Evolutionary conservation across 2,888 invertebrate species (phyloP), one percentile per base, ranked within the genome.

Genomic region (Periphyllus acericola): DNA sequence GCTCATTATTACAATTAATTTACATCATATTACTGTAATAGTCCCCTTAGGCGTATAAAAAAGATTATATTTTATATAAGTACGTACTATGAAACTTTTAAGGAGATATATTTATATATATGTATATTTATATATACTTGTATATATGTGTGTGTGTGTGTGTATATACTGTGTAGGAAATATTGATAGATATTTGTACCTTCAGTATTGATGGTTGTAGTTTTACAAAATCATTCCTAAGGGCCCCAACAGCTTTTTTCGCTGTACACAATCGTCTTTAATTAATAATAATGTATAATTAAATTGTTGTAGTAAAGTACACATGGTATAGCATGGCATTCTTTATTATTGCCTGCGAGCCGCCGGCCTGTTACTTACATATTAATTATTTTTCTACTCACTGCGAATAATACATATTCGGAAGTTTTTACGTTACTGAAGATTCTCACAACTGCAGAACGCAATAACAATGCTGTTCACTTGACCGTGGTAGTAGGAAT

Each of bases 401-500:
- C n/a, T 29, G 40, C 60, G 32, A 83, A 83, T 83, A 55, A 83
- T 74, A 60, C 29, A 60, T 11, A 29, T 75, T 83, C 60, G 60
- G 60, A 83, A 60, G 25, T 66, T 32, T 75, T 32, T 76, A 46
- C 75, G 75, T 83, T 75, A 75, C 60, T 29, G 83, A 83, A 83
- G 75, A 83, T 83, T 83, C 83, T 83, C 83, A 83, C 75, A 60
- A 83, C 21, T 34, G 71, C 14, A 21, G 4, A 40, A 60, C 60
- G 21, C 66, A 81, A 1, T 29, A 66, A 29, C 80, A 80, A 80
- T 17, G 78, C 17, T 60, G 81, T 87, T 74, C 87, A 66, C 74
- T 80, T 81, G 81, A 87, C 87, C 87, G 87, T 87, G 87, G 32
- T 75, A 74, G 75, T 80, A 81, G 84, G 84, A 85, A 78, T 78